phyloP scores from a whole-genome alignment of 2,888 invertebrate species.

The Stenodera caucasica region DNA sequence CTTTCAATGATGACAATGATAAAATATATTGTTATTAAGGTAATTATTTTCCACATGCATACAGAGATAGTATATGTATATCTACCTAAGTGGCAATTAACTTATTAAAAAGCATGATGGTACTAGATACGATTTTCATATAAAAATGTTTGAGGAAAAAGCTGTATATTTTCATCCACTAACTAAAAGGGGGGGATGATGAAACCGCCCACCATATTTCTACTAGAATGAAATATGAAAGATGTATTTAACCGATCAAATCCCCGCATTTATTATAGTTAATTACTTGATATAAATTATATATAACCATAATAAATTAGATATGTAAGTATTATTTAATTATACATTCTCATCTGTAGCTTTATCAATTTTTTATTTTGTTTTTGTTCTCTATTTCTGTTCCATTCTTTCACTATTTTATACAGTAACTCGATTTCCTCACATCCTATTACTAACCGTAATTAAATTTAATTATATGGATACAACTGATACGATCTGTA shows the following conservation, averaged over 20 bases:
- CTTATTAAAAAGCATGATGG: constrained; percentile 34
- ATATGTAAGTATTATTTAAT: constrained; percentile 56
- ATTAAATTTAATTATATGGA: constrained; percentile 48
- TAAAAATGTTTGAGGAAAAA: constrained; percentile 29
- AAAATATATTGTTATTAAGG: constrained; percentile 4
- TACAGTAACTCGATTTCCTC: constrained; percentile 39
- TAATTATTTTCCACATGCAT: constrained; percentile 4
- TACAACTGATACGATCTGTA: constrained; percentile 41
- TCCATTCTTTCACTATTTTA: constrained; percentile 21
- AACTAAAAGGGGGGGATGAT: constrained; percentile 21
- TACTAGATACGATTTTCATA: constrained; percentile 27
- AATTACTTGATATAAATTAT: constrained; percentile 54
- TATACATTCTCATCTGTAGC: constrained; percentile 41
- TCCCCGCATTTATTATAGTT: constrained; percentile 46
- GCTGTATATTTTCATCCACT: constrained; percentile 17
- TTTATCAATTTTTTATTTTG: background rate
- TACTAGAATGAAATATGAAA: constrained; percentile 44
- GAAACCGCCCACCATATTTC: constrained; percentile 36
- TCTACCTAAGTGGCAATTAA: constrained; percentile 31
- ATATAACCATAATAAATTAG: constrained; percentile 54
- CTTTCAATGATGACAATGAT: background rate
- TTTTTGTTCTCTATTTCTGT: background rate
- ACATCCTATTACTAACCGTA: constrained; percentile 44
- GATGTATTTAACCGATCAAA: constrained; percentile 44
- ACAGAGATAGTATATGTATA: background rate